Evolutionary conservation across 1,140 invertebrate genomes (phyloP).

Genomic region (Euborellia annulipes): DNA sequence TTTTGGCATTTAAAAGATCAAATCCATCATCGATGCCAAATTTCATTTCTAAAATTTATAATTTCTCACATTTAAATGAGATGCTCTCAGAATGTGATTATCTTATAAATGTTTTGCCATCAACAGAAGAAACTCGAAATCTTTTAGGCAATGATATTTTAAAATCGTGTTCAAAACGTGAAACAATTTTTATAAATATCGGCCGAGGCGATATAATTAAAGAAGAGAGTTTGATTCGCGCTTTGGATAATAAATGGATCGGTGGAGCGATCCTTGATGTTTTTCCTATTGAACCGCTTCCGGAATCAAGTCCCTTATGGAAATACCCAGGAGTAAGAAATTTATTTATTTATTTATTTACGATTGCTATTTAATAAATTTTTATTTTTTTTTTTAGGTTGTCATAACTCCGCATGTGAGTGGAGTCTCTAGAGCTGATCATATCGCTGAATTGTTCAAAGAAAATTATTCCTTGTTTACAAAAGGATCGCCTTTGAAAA

Average conservation of each 20-base stretch:
- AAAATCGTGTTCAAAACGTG: slow-evolving; percentile 25
- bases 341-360: slow-evolving; percentile 6
- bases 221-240: slow-evolving; percentile 33
- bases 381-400: slow-evolving; percentile 23
- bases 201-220: slow-evolving; percentile 37
- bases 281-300: slow-evolving; percentile 37
- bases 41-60: slow-evolving; percentile 22
- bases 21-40: slow-evolving; percentile 16
- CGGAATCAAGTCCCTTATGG: slow-evolving; percentile 34
- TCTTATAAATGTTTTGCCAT: slow-evolving; percentile 37
- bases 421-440: slow-evolving; percentile 25
- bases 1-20: slow-evolving; percentile 24
- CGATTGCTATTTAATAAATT: background rate
- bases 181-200: slow-evolving; percentile 37
- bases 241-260: slow-evolving; percentile 37
- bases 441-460: slow-evolving; percentile 28
- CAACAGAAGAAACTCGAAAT: slow-evolving; percentile 31
- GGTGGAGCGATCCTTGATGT: slow-evolving; percentile 41
- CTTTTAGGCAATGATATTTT: slow-evolving; percentile 33
- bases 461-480: slow-evolving; percentile 26
- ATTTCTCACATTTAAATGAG: slow-evolving; percentile 23
- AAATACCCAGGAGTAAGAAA: slow-evolving; percentile 20
- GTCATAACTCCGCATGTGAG: slow-evolving; percentile 39
- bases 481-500: slow-evolving; percentile 16
- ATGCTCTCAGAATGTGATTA: slow-evolving; percentile 37